Evolutionary conservation across 2,888 invertebrate species (phyloP), one percentile per base, ranked within the genome.

Genomic region (Pachydiplax longipennis): DNA sequence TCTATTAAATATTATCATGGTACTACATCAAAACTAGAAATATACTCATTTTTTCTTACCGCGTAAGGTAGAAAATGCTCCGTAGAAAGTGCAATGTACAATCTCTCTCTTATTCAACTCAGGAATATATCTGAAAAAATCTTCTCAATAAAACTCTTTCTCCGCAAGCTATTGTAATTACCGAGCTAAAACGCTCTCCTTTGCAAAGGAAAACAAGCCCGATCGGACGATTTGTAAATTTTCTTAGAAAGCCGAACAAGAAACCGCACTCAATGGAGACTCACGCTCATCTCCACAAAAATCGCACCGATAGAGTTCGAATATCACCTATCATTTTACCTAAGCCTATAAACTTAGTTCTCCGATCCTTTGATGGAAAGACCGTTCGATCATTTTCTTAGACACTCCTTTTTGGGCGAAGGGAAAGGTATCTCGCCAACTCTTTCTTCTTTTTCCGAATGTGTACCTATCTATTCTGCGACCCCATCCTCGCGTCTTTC

Each of bases 291-390:
- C 53, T 73, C 25, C 6, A 73, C 73, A 10, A 3, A 65, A 65
- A 10, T 25, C 73, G 25, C 25, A 31, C 31, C 13, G 73, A 25
- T 22, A n/a, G 73, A 25, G 25, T 65, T 12, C 15, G 40, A 15
- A 37, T 6, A 37, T 13, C 40, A 18, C 53, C 61, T 61, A 87
- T 87, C 87, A n/a, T 37, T 87, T 65, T 87, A 87, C 87, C 31
- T 61, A 87, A 87, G 22, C 61, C 40, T 87, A n/a, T 87, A 37
- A 87, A 61, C 58, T 87, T 37, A 61, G 87, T 61, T 35, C 65
- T 40, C 31, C 6, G 61, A 87, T 65, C 87, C 87, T 12, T 37
- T 53, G 37, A 65, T 87, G 37, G 35, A 87, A 61, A 65, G 37
- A 31, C n/a, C 61, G 61, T n/a, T 87, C 65, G n/a, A 87, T 87